Base-by-base conservation (phyloP, 2,113 vertebrate genomes). In the Amphiprion ocellaris region DNA sequence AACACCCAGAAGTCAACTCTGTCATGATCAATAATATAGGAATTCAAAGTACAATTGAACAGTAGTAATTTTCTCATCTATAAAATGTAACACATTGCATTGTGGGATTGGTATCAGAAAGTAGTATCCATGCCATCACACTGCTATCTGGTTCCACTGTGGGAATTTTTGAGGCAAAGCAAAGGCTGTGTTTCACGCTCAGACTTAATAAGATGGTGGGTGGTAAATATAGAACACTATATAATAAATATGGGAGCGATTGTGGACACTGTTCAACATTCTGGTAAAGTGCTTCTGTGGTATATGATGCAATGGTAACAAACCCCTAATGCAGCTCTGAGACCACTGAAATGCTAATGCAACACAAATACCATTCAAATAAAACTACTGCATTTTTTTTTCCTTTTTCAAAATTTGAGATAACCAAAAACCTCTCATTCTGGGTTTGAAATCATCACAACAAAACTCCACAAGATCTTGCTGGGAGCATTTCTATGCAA, bases 271-370 rank as follows among this genome's bases (percentile, higher is more conserved):
- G 33, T 37, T 37, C 7, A 37, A 37, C 33, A 37, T 37, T 37
- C 33, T 37, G 33, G 33, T 37, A 37, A 49, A 49, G n/a, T 21
- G n/a, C 9, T 53, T 19, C 50, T 23, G n/a, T 53, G n/a, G 19
- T 4, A 53, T 53, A 6, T 23, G 10, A 24, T 54, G 52, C 52
- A 54, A 23, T 54, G 55, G 30, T 53, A 56, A 55, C 33, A 58
- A 59, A 70, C 1, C 23, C 49, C 21, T 71, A 33, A 59, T 52
- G 44, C 55, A 72, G 30, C 56, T 3, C n/a, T 24, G 56, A 60
- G 46, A 61, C 49, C 69, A 61, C 39, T 16, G 15, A 28, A 58
- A 24, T 54, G 52, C 21, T 24, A 54, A 24, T 21, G 16, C 49
- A 21, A 59, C 56, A 26, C 26, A 37, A 47, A 64, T 11, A 0